Evolutionary conservation across 1,140 invertebrate species (phyloP), one percentile per base, ranked within the genome.

Genomic region (Cotesia typhae): DNA sequence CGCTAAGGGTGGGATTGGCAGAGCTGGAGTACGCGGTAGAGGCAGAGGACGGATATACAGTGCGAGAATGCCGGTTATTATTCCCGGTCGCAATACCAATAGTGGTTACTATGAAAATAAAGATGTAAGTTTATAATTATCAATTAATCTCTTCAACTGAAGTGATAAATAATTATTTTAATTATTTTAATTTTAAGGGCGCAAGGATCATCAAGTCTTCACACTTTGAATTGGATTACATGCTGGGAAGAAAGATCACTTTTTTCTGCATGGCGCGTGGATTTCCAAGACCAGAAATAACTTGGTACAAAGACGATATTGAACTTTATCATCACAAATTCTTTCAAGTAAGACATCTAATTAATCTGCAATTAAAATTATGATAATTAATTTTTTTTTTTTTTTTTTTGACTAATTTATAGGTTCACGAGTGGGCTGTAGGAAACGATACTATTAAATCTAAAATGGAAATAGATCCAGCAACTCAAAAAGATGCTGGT

Each of bases 211-310:
- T 92, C 10, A 91, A 95, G 77, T 91, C 94, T 1, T 96, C 95
- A 0, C 95, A 97, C 83, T 97, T 97, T 87, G 95, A 97, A 84
- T 91, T 94, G 86, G 95, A 96, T 89, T 97, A 96, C 83, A 93
- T 95, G 75, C 84, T 97, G 70, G 96, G 96, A 0, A 94, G 96
- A 82, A 97, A 97, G 85, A 96, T 97, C 38, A 93, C 93, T 0
- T 97, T 97, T 78, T 88, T 97, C 59, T 97, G 95, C 81, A 93
- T 94, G 76, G 95, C 95, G 0, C 92, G 91, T 81, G 95, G 95
- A 12, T 90, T 90, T 74, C 95, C 95, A 3, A 87, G 94, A 52
- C 94, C 94, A 0, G 92, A 94, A 73, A 95, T 96, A 57, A 96
- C 94, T 1, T 96, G 95, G 95, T 95, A 94, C 82, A 97, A 97